Evolutionary conservation across 2,888 invertebrate genomes (phyloP).

Genomic region (Mimumesa dahlbomi): DNA sequence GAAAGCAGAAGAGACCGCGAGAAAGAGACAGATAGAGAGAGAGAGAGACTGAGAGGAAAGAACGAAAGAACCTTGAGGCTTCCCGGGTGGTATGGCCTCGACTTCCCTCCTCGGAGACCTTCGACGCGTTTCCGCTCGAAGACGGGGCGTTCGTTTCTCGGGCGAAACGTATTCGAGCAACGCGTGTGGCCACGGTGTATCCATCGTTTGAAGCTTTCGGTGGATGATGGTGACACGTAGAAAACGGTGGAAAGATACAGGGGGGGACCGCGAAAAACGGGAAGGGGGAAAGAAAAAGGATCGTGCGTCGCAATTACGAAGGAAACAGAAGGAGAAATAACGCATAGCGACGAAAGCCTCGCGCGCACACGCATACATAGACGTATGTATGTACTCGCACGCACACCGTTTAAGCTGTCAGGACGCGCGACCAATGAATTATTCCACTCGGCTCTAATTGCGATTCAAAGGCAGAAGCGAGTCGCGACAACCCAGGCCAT

Average conservation of each 20-base stretch:
- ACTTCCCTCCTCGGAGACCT: constrained; percentile 49
- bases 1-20: too few relatives aligned
- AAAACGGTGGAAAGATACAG: neutral
- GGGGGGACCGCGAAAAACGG: neutral
- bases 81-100: constrained; percentile 52
- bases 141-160: constrained; percentile 24
- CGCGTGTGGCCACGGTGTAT: constrained; percentile 20
- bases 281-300: constrained; percentile 9
- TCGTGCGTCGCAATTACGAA: too few relatives aligned
- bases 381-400: too few relatives aligned
- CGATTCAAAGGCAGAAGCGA: too few relatives aligned
- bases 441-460: too few relatives aligned
- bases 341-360: too few relatives aligned
- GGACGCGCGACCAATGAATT: too few relatives aligned
- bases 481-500: too few relatives aligned
- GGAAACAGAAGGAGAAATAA: too few relatives aligned
- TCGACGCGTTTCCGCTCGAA: constrained; percentile 56
- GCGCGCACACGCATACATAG: too few relatives aligned
- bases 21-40: neutral
- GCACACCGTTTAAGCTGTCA: too few relatives aligned
- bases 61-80: constrained; percentile 50
- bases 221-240: neutral
- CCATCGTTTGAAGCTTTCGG: neutral
- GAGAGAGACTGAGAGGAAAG: constrained; percentile 8
- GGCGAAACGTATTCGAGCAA: constrained; percentile 3